Evolutionary conservation across 2,888 invertebrate species (phyloP).

Genomic region (Morinoia aosen): DNA sequence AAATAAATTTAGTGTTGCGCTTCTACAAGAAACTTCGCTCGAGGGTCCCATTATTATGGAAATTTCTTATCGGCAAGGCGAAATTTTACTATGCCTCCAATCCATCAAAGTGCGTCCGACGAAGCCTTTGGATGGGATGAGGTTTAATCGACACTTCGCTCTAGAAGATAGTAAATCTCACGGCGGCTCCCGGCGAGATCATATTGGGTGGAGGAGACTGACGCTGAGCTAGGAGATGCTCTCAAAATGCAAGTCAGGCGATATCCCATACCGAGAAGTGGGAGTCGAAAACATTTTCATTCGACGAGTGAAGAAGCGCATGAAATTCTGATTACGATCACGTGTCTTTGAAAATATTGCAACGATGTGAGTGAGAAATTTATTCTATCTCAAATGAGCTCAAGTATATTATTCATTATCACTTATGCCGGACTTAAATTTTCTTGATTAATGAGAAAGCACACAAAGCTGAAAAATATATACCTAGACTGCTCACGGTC

Average conservation of each 20-base stretch:
- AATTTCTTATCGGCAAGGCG: slow-evolving; percentile 6
- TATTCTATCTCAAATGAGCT: neutral
- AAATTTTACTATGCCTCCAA: slow-evolving; percentile 25
- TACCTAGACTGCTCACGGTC: too few species aligned
- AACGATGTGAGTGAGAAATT: neutral
- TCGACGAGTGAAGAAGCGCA: neutral
- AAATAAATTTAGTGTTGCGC: neutral
- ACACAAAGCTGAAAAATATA: neutral
- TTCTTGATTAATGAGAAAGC: neutral
- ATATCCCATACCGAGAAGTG: neutral
- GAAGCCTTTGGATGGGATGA: slow-evolving; percentile 7
- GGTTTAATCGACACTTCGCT: slow-evolving; percentile 17
- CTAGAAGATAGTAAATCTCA: slow-evolving; percentile 4
- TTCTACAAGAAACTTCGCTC: neutral
- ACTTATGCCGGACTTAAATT: neutral
- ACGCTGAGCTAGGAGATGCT: neutral
- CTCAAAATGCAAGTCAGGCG: slow-evolving; percentile 1
- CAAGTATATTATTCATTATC: neutral
- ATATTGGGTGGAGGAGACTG: neutral
- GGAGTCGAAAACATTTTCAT: neutral
- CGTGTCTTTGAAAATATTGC: neutral
- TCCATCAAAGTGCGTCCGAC: slow-evolving; percentile 26
- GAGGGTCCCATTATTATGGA: slow-evolving; percentile 30
- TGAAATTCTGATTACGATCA: neutral
- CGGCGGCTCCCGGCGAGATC: neutral